Evolutionary conservation across 2,113 vertebrate genomes (phyloP).

Genomic region (Anarrhichthys ocellatus): DNA sequence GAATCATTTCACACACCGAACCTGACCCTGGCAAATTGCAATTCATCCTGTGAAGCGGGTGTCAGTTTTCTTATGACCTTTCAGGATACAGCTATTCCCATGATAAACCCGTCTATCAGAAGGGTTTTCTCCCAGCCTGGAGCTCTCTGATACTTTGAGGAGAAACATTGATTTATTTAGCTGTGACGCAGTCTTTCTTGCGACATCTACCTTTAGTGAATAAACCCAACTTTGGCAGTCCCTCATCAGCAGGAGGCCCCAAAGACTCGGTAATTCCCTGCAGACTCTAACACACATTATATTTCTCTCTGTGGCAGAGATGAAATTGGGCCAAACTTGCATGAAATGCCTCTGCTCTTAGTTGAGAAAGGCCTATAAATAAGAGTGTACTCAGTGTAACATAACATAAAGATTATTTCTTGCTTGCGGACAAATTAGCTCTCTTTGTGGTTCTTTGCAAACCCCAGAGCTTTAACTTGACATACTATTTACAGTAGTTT

Average conservation of each 20-base stretch:
- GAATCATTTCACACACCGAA: constrained; percentile 35
- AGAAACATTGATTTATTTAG: constrained; percentile 68
- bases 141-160: constrained; percentile 53
- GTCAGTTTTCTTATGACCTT: constrained; percentile 74
- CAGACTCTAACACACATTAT: constrained; percentile 56
- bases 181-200: constrained; percentile 56
- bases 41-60: constrained; percentile 60
- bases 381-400: constrained; percentile 34
- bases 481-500: constrained; percentile 11
- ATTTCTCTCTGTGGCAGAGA: constrained; percentile 55
- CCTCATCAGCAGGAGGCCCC: constrained; percentile 58
- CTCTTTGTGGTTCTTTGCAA: constrained; percentile 32
- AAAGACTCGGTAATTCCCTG: constrained; percentile 50
- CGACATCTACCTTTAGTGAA: constrained; percentile 58
- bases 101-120: constrained; percentile 69
- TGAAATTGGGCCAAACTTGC: constrained; percentile 64
- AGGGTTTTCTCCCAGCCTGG: constrained; percentile 56
- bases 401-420: constrained; percentile 25
- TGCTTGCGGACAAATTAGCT: constrained; percentile 24
- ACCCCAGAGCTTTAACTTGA: constrained; percentile 12
- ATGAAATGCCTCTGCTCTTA: constrained; percentile 40
- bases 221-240: constrained; percentile 49
- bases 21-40: constrained; percentile 69
- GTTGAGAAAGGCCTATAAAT: constrained; percentile 38
- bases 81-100: constrained; percentile 64